A percentile compares a stretch with the other conserved stretches of the same genome.
phyloP scores from a whole-genome alignment of 2,797 vertebrate species.

The Borostomias antarcticus region DNA sequence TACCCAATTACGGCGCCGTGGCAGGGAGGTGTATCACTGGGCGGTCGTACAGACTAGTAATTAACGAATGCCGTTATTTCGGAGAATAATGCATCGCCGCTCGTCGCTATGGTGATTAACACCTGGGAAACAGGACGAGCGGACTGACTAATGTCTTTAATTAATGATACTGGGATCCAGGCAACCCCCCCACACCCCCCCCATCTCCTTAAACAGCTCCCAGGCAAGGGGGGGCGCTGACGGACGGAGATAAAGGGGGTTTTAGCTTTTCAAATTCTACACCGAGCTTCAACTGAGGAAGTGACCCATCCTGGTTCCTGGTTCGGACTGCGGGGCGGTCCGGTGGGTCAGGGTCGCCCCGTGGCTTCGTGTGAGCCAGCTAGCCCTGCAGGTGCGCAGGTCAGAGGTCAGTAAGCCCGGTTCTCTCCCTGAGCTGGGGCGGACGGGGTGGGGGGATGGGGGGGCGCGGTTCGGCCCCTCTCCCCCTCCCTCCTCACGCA shows the following conservation, averaged over 20 bases:
- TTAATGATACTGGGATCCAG: too few relatives aligned
- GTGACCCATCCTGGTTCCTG: too few relatives aligned
- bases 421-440: background rate
- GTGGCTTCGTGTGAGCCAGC: slow-evolving; percentile 31
- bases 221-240: too few relatives aligned
- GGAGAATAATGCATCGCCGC: slow-evolving; percentile 37
- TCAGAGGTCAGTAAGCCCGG: background rate
- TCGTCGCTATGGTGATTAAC: slow-evolving; percentile 52
- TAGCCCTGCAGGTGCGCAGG: slow-evolving; percentile 27
- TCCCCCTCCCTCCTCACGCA: slow-evolving; percentile 13
- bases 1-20: too few relatives aligned
- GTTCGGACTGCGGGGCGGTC: background rate
- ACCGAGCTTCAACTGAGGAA: too few relatives aligned
- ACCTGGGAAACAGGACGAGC: slow-evolving; percentile 40
- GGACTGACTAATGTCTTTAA: slow-evolving; percentile 45
- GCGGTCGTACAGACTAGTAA: slow-evolving; percentile 33
- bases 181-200: too few relatives aligned
- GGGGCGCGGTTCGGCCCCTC: slow-evolving; percentile 40
- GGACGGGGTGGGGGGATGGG: slow-evolving; percentile 14
- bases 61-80: slow-evolving; percentile 63
- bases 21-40: too few relatives aligned
- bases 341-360: slow-evolving; percentile 19
- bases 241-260: too few relatives aligned
- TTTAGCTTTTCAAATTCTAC: too few relatives aligned
- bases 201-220: too few relatives aligned